Base-by-base conservation (phyloP, 2,113 vertebrate species). In the Mus pahari region DNA sequence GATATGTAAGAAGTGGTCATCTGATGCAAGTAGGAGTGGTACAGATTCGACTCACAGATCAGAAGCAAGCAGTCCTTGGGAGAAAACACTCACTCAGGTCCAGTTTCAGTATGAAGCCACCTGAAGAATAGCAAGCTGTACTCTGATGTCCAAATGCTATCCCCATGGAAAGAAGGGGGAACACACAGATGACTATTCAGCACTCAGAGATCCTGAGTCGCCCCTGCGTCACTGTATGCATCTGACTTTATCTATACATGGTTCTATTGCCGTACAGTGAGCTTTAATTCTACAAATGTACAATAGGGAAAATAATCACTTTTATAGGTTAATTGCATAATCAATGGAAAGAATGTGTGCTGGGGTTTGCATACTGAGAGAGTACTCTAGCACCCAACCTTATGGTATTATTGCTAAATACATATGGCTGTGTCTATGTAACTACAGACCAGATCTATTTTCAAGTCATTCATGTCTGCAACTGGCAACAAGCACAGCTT, bases 21-120 rank as follows among this genome's bases (percentile, higher is more conserved):
- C 36, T 71, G 45, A 5, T 71, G 3, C n/a, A 39, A 17, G 9
- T 9, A 31, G 0, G 5, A 42, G 58, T 2, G 14, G 64, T 39
- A 31, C 28, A 8, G 5, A 68, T 68, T 33, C 1, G 0, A 4
- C 7, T 5, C 8, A 28, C 42, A n/a, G 4, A 16, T 39, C 13
- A 42, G 17, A 70, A 74, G 13, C 53, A 33, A 45, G 13, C 45
- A 58, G 58, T 19, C 17, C 45, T 48, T 22, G 24, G 42, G 5
- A 66, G 31, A 28, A 79, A 70, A 48, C 36, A 14, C 45, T 20
- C 36, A 5, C 62, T 64, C 62, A 10, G 28, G 24, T 3, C 7
- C 14, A 48, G 42, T 90, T 60, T 90, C 8, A 13, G 39, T 50
- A 93, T 31, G 62, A 3, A 64, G 19, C 7, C 4, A 26, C 3